phyloP scores from a whole-genome alignment of 2,888 invertebrate species.

The Andrena flavipes region DNA sequence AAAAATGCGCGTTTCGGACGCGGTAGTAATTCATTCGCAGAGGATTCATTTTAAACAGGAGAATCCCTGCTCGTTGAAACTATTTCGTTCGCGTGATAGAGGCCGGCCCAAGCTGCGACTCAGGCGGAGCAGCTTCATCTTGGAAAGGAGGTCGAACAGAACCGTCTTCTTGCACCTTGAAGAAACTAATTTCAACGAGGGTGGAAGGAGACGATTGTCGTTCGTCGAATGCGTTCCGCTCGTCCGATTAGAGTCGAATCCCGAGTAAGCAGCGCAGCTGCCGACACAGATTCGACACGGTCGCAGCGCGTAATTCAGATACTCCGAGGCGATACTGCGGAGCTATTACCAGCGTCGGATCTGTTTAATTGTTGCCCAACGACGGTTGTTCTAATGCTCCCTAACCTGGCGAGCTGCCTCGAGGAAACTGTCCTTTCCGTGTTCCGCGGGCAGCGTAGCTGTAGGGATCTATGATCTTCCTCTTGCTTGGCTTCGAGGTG shows the following conservation, averaged over 20 bases:
- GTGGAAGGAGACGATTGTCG: slow-evolving; percentile 22
- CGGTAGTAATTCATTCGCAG: background rate
- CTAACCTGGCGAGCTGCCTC: slow-evolving; percentile 36
- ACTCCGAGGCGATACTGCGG: slow-evolving; percentile 42
- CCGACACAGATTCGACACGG: slow-evolving; percentile 34
- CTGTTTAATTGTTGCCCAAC: slow-evolving; percentile 72
- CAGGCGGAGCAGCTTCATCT: slow-evolving; percentile 2
- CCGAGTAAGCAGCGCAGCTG: slow-evolving; percentile 55
- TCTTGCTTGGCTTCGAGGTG: too few species aligned
- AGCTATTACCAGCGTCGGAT: slow-evolving; percentile 67
- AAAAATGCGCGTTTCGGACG: background rate
- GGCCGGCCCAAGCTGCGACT: background rate
- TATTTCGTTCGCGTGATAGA: slow-evolving; percentile 25
- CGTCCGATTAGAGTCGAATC: slow-evolving; percentile 59
- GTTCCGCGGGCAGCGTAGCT: slow-evolving; percentile 6
- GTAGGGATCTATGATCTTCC: background rate
- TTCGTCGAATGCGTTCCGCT: slow-evolving; percentile 26
- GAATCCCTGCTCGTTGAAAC: slow-evolving; percentile 21
- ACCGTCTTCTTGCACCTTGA: background rate
- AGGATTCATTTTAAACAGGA: slow-evolving; percentile 1
- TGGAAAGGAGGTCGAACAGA: slow-evolving; percentile 2
- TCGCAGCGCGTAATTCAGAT: slow-evolving; percentile 47
- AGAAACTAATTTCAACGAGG: slow-evolving; percentile 25
- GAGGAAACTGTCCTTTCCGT: slow-evolving; percentile 34
- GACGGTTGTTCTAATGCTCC: slow-evolving; percentile 61